Evolutionary conservation across 2,113 vertebrate species (phyloP).

Genomic region (Ctenomys sociabilis): DNA sequence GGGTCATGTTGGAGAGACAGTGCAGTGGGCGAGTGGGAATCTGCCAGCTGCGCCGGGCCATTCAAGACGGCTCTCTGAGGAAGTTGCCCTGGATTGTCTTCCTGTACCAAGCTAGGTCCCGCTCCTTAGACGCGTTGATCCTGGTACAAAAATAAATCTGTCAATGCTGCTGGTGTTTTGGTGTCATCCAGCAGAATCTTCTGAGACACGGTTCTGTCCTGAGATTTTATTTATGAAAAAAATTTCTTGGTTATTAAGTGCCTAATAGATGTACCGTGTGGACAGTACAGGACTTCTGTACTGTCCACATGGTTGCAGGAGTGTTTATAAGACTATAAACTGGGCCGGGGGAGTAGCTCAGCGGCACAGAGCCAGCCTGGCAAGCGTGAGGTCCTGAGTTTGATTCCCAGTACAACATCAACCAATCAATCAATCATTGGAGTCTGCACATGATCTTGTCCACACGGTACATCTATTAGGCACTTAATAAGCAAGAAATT

Average conservation of each 20-base stretch:
- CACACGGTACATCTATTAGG: accelerated
- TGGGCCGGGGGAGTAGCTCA: too few relatives aligned
- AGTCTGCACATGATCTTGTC: background rate
- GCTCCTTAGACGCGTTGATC: background rate
- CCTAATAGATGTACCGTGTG: accelerated
- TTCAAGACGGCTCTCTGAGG: background rate
- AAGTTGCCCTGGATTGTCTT: background rate
- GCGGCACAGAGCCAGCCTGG: too few relatives aligned
- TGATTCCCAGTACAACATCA: too few relatives aligned
- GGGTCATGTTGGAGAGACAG: background rate
- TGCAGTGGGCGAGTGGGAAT: background rate
- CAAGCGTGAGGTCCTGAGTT: too few relatives aligned
- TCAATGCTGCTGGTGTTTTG: background rate
- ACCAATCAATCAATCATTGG: too few relatives aligned
- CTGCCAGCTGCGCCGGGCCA: background rate
- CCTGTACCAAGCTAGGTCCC: background rate
- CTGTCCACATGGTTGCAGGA: too few relatives aligned
- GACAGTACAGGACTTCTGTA: too few relatives aligned
- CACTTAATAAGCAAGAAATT: background rate
- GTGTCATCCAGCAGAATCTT: background rate
- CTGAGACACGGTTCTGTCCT: background rate
- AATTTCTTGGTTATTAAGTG: background rate
- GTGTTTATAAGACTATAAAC: background rate
- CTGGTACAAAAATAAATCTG: background rate
- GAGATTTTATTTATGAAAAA: background rate